Percentiles rank a stretch among this genome's conserved stretches.
phyloP scores from a whole-genome alignment of 35 echinoderm and acorn worm genomes.

The Anneissia japonica region DNA sequence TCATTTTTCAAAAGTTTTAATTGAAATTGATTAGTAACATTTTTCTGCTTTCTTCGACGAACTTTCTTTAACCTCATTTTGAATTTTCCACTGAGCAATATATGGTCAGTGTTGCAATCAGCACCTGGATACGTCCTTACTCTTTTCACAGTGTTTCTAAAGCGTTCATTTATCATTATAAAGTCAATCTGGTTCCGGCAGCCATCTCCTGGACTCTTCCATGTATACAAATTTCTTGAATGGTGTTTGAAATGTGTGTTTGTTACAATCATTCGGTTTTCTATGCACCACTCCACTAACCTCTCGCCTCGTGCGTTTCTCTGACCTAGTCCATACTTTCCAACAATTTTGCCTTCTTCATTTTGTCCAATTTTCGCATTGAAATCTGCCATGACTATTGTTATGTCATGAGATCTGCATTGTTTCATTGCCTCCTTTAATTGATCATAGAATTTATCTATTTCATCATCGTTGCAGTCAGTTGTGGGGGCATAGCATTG shows the following conservation, averaged over 20 bases:
- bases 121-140: slow-evolving; percentile 15
- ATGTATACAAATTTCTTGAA: slow-evolving; percentile 1
- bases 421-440: too few species aligned
- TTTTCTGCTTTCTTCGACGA: too few species aligned
- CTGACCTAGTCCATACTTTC: slow-evolving; percentile 2
- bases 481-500: too few species aligned
- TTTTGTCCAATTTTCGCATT: slow-evolving; percentile 23
- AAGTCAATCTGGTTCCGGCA: slow-evolving; percentile 8
- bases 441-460: too few species aligned
- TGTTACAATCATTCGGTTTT: neutral
- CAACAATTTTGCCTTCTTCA: neutral
- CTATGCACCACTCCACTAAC: neutral
- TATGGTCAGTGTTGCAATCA: slow-evolving; percentile 3
- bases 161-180: neutral
- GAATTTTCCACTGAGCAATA: too few species aligned
- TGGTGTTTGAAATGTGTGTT: slow-evolving; percentile 10
- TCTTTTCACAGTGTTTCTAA: slow-evolving; percentile 7
- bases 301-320: slow-evolving; percentile 9
- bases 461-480: too few species aligned
- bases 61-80: too few species aligned
- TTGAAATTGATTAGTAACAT: too few species aligned
- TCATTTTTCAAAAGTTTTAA: too few species aligned
- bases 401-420: slow-evolving; percentile 12
- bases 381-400: slow-evolving; percentile 5
- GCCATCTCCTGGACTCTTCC: slow-evolving; percentile 7